Percentiles rank a stretch among this genome's conserved stretches.
Evolutionary conservation across 2,888 invertebrate genomes (phyloP).

Genomic region (Pollenia griseotomentosa): DNA sequence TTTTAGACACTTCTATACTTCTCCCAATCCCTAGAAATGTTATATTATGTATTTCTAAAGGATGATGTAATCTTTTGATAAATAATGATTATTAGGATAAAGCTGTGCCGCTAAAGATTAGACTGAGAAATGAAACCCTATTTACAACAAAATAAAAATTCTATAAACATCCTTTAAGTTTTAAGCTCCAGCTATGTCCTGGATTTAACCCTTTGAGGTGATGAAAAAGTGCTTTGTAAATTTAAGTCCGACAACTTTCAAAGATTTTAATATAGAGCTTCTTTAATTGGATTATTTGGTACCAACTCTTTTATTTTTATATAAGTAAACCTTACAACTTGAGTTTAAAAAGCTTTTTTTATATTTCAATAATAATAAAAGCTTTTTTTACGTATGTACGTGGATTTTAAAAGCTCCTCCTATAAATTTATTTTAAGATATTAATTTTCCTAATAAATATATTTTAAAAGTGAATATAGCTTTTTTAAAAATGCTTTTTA

Average conservation of each 20-base stretch:
- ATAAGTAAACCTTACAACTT: too few relatives aligned
- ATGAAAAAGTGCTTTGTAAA: neutral
- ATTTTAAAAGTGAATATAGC: too few relatives aligned
- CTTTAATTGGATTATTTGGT: too few relatives aligned
- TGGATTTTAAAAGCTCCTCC: too few relatives aligned
- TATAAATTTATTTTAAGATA: too few relatives aligned
- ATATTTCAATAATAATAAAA: too few relatives aligned
- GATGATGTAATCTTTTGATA: conserved; percentile 40
- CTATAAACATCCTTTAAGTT: conserved; percentile 16
- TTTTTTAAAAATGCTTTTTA: too few relatives aligned
- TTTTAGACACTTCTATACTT: neutral
- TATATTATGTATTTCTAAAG: neutral
- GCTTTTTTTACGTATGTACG: too few relatives aligned
- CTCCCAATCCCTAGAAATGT: neutral
- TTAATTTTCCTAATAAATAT: too few relatives aligned
- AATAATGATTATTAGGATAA: conserved; percentile 20
- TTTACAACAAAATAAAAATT: conserved; percentile 20
- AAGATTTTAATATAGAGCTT: neutral
- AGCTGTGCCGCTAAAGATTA: conserved; percentile 3
- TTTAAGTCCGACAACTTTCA: neutral
- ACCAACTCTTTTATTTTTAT: too few relatives aligned
- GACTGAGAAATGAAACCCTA: neutral
- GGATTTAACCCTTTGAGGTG: conserved; percentile 3
- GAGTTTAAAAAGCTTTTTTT: too few relatives aligned
- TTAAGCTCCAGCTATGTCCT: neutral